These are phyloP conservation scores for Melieria picta DNA, from an alignment of 2,888 invertebrate species.

Conservation along the genomic window DNA sequence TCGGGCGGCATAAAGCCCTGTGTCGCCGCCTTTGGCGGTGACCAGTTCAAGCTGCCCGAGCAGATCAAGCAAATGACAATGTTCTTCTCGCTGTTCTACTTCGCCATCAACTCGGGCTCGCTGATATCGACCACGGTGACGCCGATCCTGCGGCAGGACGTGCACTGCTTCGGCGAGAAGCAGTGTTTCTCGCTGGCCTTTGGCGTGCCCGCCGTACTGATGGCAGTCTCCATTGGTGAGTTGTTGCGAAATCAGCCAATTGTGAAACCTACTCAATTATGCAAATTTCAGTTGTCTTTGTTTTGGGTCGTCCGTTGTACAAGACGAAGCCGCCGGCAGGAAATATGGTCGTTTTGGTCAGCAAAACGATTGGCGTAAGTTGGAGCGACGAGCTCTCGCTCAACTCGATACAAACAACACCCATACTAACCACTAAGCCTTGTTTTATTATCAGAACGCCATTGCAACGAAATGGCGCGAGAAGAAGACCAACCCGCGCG, in stretches of 20 bases:
- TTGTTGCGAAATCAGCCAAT: background rate
- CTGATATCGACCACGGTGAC: slow-evolving; percentile 79
- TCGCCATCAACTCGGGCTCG: slow-evolving; percentile 74
- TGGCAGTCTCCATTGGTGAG: slow-evolving; percentile 76
- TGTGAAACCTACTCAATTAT: background rate
- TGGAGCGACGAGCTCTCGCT: background rate
- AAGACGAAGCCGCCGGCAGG: slow-evolving; percentile 74
- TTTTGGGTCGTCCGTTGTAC: slow-evolving; percentile 74
- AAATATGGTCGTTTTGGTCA: slow-evolving; percentile 75
- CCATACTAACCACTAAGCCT: background rate
- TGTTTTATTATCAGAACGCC: slow-evolving; percentile 66
- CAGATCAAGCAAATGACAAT: slow-evolving; percentile 74
- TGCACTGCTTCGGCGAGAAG: slow-evolving; percentile 73
- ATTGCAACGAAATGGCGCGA: slow-evolving; percentile 63
- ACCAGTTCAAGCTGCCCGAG: slow-evolving; percentile 76
- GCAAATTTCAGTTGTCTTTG: slow-evolving; percentile 74
- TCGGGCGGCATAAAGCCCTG: slow-evolving; percentile 88
- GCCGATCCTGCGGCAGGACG: slow-evolving; percentile 76
- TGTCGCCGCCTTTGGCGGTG: slow-evolving; percentile 84
- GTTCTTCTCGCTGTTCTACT: slow-evolving; percentile 84
- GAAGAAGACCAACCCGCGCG: slow-evolving; percentile 67
- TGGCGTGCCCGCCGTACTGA: slow-evolving; percentile 79
- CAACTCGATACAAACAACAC: background rate
- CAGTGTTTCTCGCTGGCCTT: slow-evolving; percentile 80
- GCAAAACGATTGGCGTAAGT: slow-evolving; percentile 74